These are phyloP conservation scores for Euura lappo DNA, from an alignment of 1,140 invertebrate species.

Conservation along the genomic window DNA sequence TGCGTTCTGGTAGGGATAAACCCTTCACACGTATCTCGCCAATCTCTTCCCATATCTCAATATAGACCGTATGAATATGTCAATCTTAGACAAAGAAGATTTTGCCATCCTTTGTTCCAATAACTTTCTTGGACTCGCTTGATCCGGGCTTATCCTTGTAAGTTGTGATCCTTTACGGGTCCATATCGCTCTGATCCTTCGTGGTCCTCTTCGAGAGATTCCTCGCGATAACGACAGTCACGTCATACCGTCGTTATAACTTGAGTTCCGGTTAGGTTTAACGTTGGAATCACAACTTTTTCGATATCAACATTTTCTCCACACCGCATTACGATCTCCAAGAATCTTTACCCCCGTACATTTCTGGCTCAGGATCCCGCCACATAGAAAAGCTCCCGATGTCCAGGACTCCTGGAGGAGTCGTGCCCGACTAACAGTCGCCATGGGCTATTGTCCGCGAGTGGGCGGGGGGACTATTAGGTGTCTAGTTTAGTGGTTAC, in stretches of 20 bases:
- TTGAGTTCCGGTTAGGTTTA: neutral
- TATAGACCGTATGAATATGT: slow-evolving; percentile 25
- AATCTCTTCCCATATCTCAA: neutral
- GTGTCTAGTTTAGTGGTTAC: slow-evolving; percentile 44
- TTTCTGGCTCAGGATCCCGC: neutral
- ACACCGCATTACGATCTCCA: too few relatives aligned
- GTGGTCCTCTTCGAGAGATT: neutral
- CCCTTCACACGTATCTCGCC: neutral
- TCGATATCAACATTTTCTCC: neutral
- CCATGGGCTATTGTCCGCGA: slow-evolving; percentile 38
- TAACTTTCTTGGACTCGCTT: neutral
- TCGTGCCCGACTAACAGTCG: slow-evolving; percentile 26
- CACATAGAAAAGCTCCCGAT: neutral
- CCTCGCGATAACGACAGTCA: neutral
- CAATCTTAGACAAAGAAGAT: neutral
- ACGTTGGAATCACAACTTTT: neutral
- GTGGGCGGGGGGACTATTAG: slow-evolving; percentile 35
- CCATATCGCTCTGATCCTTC: neutral
- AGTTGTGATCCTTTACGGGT: neutral
- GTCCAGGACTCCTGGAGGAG: slow-evolving; percentile 19
- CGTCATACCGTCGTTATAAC: neutral
- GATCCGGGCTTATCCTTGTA: neutral
- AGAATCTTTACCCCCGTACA: too few relatives aligned
- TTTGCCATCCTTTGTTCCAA: neutral
- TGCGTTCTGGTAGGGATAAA: too few relatives aligned